Base-by-base conservation (phyloP, 2,888 invertebrate genomes). In the Polydrusus tereticollis region DNA sequence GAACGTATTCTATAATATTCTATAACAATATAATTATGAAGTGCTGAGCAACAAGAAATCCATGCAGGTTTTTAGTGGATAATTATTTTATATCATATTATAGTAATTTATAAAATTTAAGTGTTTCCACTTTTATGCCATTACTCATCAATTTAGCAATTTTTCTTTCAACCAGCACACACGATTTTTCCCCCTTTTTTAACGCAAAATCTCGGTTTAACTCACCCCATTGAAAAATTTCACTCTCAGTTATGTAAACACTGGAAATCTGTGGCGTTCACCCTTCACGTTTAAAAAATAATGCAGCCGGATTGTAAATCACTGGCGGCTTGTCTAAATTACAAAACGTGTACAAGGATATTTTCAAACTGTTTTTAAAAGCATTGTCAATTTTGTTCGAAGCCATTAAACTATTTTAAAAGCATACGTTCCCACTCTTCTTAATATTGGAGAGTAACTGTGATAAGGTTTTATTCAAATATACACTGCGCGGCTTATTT, bases 201-300 rank as follows among this genome's bases (percentile, higher is more conserved):
- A 33, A 62, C 47, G 26, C 33, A 62, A 62, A 47, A 26, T 47
- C 62, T 47, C 45, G 29, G 59, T 58, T 58, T 16, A 64, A 62
- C 26, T 18, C 43, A 14, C 47, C 55, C 64, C 52, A 33, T 64
- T 52, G 64, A 64, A 64, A 52, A 52, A 52, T 52, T 64, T 14
- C 64, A 26, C 64, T 55, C 52, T 64, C 64, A 64, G 23, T 64
- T 64, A 38, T 52, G 64, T 52, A 64, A 64, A 64, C 64, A 64
- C n/a, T 52, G 52, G 38, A 38, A 64, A 64, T 64, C 38, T 52
- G 52, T 50, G 50, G 12, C 21, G 23, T 29, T 20, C 52, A 64
- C 64, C 52, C 64, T 62, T n/a, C 14, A 47, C 29, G 41, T 43
- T 41, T 43, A 43, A 60, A 43, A 43, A 43, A 58, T 41, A 58